Conservation (phyloP, 1,140 invertebrate genomes). For the Lasioglossum baleicum region DNA sequence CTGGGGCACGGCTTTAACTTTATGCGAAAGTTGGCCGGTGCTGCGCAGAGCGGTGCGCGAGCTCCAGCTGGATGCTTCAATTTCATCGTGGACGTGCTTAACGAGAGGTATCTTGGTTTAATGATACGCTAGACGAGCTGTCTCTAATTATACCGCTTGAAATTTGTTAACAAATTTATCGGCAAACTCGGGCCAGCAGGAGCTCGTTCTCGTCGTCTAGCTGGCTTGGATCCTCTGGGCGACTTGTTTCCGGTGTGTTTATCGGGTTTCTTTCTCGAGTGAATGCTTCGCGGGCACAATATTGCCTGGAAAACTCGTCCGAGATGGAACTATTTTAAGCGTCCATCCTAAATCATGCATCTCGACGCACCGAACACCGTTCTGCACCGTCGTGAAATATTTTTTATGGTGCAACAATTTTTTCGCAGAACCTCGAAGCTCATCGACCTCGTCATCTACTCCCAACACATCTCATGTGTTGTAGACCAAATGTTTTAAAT, state of each 20-base stretch:
- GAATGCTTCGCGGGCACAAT: neutral
- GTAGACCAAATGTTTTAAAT: no score
- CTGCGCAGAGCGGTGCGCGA: neutral
- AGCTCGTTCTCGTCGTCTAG: neutral
- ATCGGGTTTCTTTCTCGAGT: neutral
- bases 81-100: slow-evolving; percentile 45
- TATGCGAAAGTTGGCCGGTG: slow-evolving; percentile 35
- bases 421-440: no score
- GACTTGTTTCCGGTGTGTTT: neutral
- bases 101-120: slow-evolving; percentile 50
- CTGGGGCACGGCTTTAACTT: slow-evolving; percentile 37
- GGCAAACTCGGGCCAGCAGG: neutral
- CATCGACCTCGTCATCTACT: no score
- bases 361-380: no score
- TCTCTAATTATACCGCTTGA: slow-evolving; percentile 23
- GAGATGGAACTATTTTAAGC: no score
- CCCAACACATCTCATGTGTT: no score
- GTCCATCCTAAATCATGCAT: no score
- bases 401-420: no score
- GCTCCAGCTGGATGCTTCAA: slow-evolving; percentile 39
- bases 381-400: no score
- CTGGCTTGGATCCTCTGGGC: neutral
- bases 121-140: slow-evolving; percentile 25
- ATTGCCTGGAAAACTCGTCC: no score
- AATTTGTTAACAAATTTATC: slow-evolving; percentile 46